A percentile compares a stretch with the other conserved stretches of the same genome.
Conservation (phyloP, 2,888 invertebrate genomes). For the Cotesia congregata region DNA sequence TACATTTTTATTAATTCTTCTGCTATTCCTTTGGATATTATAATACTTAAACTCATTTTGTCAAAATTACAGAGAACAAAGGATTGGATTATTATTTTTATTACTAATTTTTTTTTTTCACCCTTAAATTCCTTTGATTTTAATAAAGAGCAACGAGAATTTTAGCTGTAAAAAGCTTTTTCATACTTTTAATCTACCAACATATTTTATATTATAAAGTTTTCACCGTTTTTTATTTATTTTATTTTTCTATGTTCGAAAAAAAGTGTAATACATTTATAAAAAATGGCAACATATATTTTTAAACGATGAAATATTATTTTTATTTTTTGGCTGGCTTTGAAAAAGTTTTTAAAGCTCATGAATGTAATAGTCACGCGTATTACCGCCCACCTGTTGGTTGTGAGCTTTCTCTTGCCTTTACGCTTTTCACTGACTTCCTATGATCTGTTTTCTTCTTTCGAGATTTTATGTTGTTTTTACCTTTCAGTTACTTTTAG, state of each 20-base stretch:
- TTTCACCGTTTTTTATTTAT: not conserved
- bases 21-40: not conserved
- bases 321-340: not conserved
- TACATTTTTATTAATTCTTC: not conserved
- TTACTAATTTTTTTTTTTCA: not conserved
- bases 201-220: not conserved
- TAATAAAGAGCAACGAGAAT: not conserved
- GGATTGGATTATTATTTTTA: not conserved
- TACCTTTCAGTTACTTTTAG: not conserved
- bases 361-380: not conserved
- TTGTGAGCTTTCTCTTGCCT: not conserved
- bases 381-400: not conserved
- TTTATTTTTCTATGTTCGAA: not conserved
- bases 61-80: not conserved
- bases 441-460: not conserved
- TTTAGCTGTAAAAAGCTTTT: slow-evolving; percentile 1
- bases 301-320: not conserved
- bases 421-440: not conserved
- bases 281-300: not conserved
- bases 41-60: not conserved
- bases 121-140: not conserved
- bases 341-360: not conserved
- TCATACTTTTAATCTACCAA: not conserved
- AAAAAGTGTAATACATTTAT: not conserved
- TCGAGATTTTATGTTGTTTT: not conserved